Evolutionary conservation across 2,113 vertebrate species (phyloP).

Genomic region (Melanostigma gelatinosum): DNA sequence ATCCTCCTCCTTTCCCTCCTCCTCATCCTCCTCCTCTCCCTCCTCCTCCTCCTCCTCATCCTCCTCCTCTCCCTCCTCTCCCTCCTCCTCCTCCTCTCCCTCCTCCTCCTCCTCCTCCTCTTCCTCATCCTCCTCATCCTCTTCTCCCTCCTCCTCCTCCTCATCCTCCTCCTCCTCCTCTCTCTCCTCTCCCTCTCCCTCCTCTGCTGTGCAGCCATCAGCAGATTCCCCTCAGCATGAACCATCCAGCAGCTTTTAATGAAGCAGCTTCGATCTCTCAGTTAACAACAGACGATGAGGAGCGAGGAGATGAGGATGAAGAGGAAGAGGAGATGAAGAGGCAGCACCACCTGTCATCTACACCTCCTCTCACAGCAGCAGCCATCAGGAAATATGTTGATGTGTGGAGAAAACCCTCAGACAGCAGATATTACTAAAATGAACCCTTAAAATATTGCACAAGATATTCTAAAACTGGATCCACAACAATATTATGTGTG

Average conservation of each 20-base stretch:
- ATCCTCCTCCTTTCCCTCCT: neutral
- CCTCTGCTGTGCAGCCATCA: conserved; percentile 41
- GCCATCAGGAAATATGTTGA: neutral
- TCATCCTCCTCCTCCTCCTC: neutral
- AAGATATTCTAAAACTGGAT: too few relatives aligned
- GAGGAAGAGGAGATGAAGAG: neutral
- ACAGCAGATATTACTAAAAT: too few relatives aligned
- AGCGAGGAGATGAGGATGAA: neutral
- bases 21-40: neutral
- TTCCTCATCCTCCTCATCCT: neutral
- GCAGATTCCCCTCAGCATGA: conserved; percentile 60
- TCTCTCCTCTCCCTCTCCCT: neutral
- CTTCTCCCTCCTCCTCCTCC: too few relatives aligned
- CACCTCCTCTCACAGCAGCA: conserved; percentile 1
- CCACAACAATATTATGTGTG: too few relatives aligned
- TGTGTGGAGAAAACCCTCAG: too few relatives aligned
- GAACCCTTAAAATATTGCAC: too few relatives aligned
- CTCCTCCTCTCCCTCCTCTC: neutral
- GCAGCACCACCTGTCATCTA: neutral
- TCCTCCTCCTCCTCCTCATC: neutral
- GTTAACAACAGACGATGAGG: conserved; percentile 31
- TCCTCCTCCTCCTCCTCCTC: neutral
- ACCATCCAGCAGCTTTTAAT: conserved; percentile 57
- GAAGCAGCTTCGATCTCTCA: conserved; percentile 44
- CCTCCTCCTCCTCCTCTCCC: neutral